These are phyloP conservation scores for Prolemur simus DNA, from an alignment of 2,113 vertebrate genomes.

Conservation along the genomic window DNA sequence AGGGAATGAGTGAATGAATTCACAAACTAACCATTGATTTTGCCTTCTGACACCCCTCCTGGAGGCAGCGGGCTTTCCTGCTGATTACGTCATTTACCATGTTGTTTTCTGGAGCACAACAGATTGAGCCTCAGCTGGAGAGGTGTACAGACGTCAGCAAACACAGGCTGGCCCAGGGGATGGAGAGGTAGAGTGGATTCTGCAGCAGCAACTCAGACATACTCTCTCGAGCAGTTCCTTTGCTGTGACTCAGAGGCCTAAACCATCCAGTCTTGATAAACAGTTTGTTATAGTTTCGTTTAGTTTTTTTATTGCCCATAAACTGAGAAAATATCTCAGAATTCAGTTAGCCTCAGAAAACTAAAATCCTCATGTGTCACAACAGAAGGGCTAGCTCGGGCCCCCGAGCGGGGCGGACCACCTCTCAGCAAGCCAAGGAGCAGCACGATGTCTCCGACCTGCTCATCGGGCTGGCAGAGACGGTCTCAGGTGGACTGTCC, in stretches of 20 bases:
- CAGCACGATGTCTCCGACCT: neutral
- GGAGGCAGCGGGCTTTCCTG: neutral
- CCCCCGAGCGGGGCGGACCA: neutral
- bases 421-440: neutral
- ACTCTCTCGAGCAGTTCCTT: neutral
- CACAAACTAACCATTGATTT: neutral
- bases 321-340: slow-evolving; percentile 11
- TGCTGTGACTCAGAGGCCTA: neutral
- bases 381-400: neutral
- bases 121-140: neutral
- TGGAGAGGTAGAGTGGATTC: neutral
- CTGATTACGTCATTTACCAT: neutral
- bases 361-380: neutral
- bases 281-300: neutral
- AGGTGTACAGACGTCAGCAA: neutral
- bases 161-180: neutral
- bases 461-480: neutral
- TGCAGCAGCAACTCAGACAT: rapidly evolving
- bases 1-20: neutral
- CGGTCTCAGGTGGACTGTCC: neutral
- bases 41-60: neutral
- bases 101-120: neutral
- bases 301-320: neutral
- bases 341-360: neutral
- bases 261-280: neutral